Percentiles rank a stretch among this genome's conserved stretches.
phyloP scores from a whole-genome alignment of 2,888 invertebrate genomes.

The Lasioglossum malachurum region DNA sequence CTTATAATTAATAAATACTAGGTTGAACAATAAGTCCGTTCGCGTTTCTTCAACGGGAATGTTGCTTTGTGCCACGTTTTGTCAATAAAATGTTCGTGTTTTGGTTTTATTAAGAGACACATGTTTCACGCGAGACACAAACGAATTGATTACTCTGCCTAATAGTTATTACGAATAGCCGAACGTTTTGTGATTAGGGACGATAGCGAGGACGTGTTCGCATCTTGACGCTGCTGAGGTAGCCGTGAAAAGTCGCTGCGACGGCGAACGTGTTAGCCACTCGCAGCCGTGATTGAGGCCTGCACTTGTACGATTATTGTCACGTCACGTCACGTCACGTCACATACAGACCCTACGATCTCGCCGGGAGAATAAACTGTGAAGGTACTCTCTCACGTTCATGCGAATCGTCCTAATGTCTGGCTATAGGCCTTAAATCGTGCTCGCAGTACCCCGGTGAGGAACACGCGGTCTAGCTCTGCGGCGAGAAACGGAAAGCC shows the following conservation, averaged over 20 bases:
- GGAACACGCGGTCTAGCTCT: slow-evolving; percentile 81
- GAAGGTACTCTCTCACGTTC: slow-evolving; percentile 83
- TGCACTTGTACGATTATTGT: not conserved
- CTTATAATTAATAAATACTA: not conserved
- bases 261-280: slow-evolving; percentile 59
- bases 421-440: slow-evolving; percentile 85
- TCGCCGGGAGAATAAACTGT: slow-evolving; percentile 72
- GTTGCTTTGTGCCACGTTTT: not conserved
- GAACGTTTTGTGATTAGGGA: slow-evolving; percentile 2
- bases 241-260: slow-evolving; percentile 38
- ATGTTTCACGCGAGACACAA: not conserved
- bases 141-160: not conserved
- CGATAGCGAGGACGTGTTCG: slow-evolving; percentile 1
- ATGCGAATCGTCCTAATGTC: slow-evolving; percentile 84
- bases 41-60: not conserved
- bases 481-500: slow-evolving; percentile 77
- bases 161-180: not conserved
- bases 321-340: not conserved
- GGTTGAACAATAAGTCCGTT: not conserved
- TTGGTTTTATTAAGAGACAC: not conserved
- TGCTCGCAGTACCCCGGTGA: slow-evolving; percentile 83
- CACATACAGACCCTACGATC: not conserved
- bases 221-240: slow-evolving; percentile 63
- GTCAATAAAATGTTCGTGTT: not conserved
- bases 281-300: not conserved